Percentiles rank a stretch among this genome's conserved stretches.
Conservation (phyloP, 1,140 invertebrate species). For the Listronotus oregonensis region DNA sequence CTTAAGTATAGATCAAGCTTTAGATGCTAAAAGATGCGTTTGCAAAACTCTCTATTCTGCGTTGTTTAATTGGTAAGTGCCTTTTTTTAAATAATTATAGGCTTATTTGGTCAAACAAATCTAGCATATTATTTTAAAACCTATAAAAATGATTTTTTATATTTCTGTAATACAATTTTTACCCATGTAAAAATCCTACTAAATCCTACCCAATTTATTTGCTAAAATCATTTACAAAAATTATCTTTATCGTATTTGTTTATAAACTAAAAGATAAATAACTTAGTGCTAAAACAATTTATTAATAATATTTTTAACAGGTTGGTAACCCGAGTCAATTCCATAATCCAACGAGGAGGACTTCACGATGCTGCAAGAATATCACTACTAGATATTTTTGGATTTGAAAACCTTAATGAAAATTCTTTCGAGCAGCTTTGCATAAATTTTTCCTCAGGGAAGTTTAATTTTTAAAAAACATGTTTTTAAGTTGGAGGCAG, state of each 20-base stretch:
- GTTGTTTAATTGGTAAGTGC: constrained; percentile 82
- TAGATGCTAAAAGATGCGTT: constrained; percentile 95
- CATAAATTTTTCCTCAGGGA: constrained; percentile 98
- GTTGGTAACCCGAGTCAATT: constrained; percentile 91
- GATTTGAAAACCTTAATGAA: constrained; percentile 84
- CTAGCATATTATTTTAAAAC: no score
- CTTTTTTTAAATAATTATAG: background rate
- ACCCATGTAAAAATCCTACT: no score
- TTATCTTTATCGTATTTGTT: no score
- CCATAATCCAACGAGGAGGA: constrained; percentile 86
- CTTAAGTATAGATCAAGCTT: constrained; percentile 92
- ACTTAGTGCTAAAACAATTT: no score
- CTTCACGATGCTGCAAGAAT: constrained; percentile 78
- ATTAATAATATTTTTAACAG: no score
- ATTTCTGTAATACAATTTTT: no score
- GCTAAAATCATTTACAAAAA: no score
- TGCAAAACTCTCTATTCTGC: constrained; percentile 92
- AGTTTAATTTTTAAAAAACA: constrained; percentile 98
- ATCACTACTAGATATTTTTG: constrained; percentile 79
- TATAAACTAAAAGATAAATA: no score
- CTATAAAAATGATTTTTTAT: no score
- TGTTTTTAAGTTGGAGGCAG: constrained; percentile 90
- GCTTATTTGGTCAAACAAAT: no score
- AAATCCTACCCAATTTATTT: no score
- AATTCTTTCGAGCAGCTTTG: constrained; percentile 97